Percentiles rank a stretch among this genome's conserved stretches.
These are phyloP conservation scores for Aporophyla nigra DNA, from an alignment of 2,888 invertebrate genomes.

Conservation along the genomic window DNA sequence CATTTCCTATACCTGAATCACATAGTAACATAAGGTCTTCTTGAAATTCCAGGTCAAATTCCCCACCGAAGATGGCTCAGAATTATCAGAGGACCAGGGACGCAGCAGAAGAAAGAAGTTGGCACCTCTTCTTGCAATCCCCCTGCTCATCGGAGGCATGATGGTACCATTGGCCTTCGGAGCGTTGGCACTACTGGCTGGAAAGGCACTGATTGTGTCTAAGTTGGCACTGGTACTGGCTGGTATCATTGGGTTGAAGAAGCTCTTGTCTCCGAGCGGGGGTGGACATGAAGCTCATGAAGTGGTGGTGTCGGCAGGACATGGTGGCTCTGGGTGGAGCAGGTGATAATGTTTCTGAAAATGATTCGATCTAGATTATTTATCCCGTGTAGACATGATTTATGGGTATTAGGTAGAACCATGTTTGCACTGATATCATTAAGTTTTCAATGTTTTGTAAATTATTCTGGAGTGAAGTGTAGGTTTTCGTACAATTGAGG, in stretches of 20 bases:
- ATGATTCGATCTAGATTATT: not conserved
- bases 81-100: constrained; percentile 92
- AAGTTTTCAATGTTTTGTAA: not conserved
- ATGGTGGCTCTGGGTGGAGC: constrained; percentile 94
- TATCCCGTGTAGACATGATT: not conserved
- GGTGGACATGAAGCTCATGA: constrained; percentile 93
- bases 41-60: constrained; percentile 92
- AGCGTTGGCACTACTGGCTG: constrained; percentile 95
- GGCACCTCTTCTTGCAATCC: constrained; percentile 94
- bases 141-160: constrained; percentile 95
- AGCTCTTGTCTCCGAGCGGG: constrained; percentile 93
- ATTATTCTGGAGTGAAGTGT: constrained; percentile 5
- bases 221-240: constrained; percentile 95
- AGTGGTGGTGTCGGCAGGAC: constrained; percentile 93
- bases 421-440: not conserved
- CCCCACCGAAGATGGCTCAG: constrained; percentile 92
- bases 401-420: not conserved
- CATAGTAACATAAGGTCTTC: not conserved
- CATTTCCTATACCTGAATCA: not conserved
- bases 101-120: constrained; percentile 94
- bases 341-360: constrained; percentile 76
- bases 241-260: constrained; percentile 96
- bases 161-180: constrained; percentile 96
- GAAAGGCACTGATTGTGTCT: constrained; percentile 96
- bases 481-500: not conserved